These are phyloP conservation scores for Hyphantria cunea DNA, from an alignment of 1,140 invertebrate species.

Conservation along the genomic window DNA sequence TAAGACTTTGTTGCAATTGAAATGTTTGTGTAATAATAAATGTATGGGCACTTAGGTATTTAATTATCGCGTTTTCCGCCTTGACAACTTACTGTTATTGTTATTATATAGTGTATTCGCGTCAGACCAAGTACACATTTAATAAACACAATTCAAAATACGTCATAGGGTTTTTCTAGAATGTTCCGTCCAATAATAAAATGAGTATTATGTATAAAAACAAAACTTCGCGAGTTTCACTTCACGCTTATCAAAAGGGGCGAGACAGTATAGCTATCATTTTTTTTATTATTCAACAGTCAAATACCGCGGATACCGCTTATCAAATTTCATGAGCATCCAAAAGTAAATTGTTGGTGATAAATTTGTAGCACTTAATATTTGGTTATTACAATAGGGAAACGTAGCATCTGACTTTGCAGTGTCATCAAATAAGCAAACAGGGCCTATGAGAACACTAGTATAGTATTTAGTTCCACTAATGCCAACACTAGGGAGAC, in stretches of 20 bases:
- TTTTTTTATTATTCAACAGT: slow-evolving; percentile 15
- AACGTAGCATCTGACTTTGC: slow-evolving; percentile 22
- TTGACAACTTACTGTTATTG: slow-evolving; percentile 27
- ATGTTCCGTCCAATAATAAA: too few species aligned
- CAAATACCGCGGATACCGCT: slow-evolving; percentile 8
- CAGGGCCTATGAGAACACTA: slow-evolving; percentile 17
- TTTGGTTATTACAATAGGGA: slow-evolving; percentile 17
- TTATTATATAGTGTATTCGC: slow-evolving; percentile 6
- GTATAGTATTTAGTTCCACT: too few species aligned
- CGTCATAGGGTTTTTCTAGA: too few species aligned
- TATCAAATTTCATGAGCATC: slow-evolving; percentile 25
- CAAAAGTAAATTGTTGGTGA: slow-evolving; percentile 31
- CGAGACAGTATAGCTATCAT: slow-evolving; percentile 20
- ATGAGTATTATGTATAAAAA: too few species aligned
- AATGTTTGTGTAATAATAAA: slow-evolving; percentile 13
- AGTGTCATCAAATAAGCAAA: slow-evolving; percentile 13
- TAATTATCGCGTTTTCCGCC: slow-evolving; percentile 35
- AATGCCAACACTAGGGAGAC: neutral
- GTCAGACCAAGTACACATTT: neutral
- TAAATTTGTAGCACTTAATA: slow-evolving; percentile 23
- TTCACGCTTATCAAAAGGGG: slow-evolving; percentile 23
- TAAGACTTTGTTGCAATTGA: slow-evolving; percentile 13
- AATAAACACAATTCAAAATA: neutral
- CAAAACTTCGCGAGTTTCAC: slow-evolving; percentile 3
- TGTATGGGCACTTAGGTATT: slow-evolving; percentile 21